These are phyloP conservation scores for Cheilosia pagana DNA, from an alignment of 2,888 invertebrate genomes.

Conservation along the genomic window DNA sequence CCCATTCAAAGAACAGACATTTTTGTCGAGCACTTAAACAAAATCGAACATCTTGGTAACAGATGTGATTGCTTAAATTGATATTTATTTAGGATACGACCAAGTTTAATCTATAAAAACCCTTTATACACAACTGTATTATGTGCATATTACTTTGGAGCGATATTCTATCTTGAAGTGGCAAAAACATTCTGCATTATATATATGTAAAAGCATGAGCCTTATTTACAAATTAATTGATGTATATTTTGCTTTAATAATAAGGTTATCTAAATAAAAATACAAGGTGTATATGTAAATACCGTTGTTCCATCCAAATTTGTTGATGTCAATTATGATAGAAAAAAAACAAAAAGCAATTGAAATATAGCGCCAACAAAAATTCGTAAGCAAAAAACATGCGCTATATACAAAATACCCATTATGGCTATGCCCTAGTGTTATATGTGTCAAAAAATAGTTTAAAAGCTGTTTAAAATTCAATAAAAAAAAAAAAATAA, in stretches of 20 bases:
- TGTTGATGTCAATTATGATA: too few species aligned
- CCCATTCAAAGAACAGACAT: too few species aligned
- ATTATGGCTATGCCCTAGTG: constrained; percentile 19
- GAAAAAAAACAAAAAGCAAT: constrained; percentile 32
- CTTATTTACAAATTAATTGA: constrained; percentile 38
- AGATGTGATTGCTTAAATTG: too few species aligned
- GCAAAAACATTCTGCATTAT: not conserved
- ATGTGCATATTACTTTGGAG: too few species aligned
- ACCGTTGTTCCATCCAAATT: not conserved
- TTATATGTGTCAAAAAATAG: constrained; percentile 21
- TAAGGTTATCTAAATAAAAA: constrained; percentile 29
- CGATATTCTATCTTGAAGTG: too few species aligned
- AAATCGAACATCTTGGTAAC: too few species aligned
- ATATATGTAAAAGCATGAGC: constrained; percentile 9
- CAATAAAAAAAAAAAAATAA: constrained; percentile 17
- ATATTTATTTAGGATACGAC: too few species aligned
- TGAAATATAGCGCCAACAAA: constrained; percentile 51
- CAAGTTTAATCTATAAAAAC: too few species aligned
- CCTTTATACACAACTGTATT: too few species aligned
- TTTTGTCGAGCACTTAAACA: too few species aligned
- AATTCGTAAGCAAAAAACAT: constrained; percentile 34
- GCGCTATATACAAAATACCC: constrained; percentile 57
- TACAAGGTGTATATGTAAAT: not conserved
- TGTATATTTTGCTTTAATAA: not conserved
- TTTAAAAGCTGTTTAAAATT: constrained; percentile 31